Conservation (phyloP, 2,113 vertebrate genomes). For the Seriola quinqueradiata region DNA sequence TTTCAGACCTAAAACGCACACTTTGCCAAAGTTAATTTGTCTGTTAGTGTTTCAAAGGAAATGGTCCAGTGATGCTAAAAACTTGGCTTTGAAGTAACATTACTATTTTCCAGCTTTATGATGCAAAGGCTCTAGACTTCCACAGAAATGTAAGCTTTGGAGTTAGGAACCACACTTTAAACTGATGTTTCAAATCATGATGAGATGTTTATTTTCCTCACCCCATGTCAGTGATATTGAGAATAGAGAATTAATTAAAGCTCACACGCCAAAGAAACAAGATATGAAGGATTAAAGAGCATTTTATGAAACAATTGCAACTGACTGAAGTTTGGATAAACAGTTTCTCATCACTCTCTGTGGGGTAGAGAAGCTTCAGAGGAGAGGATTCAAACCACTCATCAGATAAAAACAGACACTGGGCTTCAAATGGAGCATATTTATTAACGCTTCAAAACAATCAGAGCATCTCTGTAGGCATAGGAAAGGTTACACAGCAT, state of each 20-base stretch:
- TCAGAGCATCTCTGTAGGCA: slow-evolving; percentile 50
- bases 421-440: slow-evolving; percentile 46
- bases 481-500: slow-evolving; percentile 55
- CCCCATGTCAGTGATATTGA: slow-evolving; percentile 18
- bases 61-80: slow-evolving; percentile 10
- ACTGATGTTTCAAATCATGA: slow-evolving; percentile 42
- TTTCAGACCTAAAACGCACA: slow-evolving; percentile 1
- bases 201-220: slow-evolving; percentile 15
- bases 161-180: slow-evolving; percentile 28
- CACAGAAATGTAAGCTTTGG: slow-evolving; percentile 18
- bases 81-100: slow-evolving; percentile 29
- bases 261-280: slow-evolving; percentile 38
- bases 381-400: slow-evolving; percentile 51
- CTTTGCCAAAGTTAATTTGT: slow-evolving; percentile 44
- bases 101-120: slow-evolving; percentile 34
- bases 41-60: slow-evolving; percentile 36
- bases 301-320: slow-evolving; percentile 48
- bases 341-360: slow-evolving; percentile 44
- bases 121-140: slow-evolving; percentile 29
- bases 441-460: slow-evolving; percentile 69
- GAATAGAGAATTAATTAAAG: slow-evolving; percentile 59
- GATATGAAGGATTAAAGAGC: slow-evolving; percentile 36
- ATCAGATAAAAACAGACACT: slow-evolving; percentile 62
- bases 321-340: slow-evolving; percentile 51
- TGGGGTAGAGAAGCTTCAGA: slow-evolving; percentile 51